Evolutionary conservation across 23 tunicate species (phyloP), one percentile per base, ranked within the genome.

Genomic region (Trididemnum nubilum): DNA sequence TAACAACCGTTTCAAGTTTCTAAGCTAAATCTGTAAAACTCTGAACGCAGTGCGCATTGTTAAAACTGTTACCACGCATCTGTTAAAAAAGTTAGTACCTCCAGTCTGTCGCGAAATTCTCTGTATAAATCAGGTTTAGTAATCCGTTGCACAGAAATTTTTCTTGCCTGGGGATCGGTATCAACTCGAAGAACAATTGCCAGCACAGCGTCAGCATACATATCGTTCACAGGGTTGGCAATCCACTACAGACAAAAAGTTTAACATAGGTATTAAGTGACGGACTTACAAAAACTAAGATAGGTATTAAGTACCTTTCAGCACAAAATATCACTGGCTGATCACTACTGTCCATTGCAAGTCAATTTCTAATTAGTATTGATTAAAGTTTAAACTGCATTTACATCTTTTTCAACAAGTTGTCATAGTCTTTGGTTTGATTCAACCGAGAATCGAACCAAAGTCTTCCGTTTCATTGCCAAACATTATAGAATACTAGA

Each of bases 181-280:
- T 95, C 99, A 33, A 95, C 99, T 64, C 92, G 71, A 0, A 95
- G 38, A 22, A 95, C 64, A 67, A 90, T 90, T 33, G 99, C 93
- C 1, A 95, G 83, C 22, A 95, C 99, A 22, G 99, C 80, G 51
- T 95, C 99, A 0, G 99, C 99, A 37, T 95, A 95, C 89, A 90
- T 86, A 79, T 95, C 99, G 52, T 86, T 86, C 34, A 76, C 91
- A 27, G 94, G 93, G 79, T 70, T 90, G 37, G 99, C 91, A 77
- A 81, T 75, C 99, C 99, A 95, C 96, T 95, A 50, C 34, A 89
- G 40, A 61, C n/a, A n/a, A 75, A 51, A 63, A 7, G 70, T 5
- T 23, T n/a, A n/a, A n/a, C n/a, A n/a, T n/a, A n/a, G n/a, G n/a
- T n/a, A n/a, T n/a, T n/a, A 19, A 19, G n/a, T n/a, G n/a, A n/a